Base-by-base conservation (phyloP, 2,888 invertebrate genomes). In the Tupiocoris notatus region DNA sequence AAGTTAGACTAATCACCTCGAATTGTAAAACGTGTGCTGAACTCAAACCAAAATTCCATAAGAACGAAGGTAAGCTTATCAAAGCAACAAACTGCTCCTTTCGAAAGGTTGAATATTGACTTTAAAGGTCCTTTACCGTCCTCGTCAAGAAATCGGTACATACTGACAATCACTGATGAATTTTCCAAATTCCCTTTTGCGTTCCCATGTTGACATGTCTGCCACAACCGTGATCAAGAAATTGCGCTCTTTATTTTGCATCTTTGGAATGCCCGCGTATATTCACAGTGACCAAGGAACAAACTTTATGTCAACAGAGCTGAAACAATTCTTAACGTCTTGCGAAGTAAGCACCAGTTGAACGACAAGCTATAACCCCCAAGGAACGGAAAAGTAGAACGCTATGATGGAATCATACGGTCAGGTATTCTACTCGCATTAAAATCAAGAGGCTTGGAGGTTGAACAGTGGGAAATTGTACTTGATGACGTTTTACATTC, bases 61-160 rank as follows among this genome's bases (percentile, higher is more conserved):
- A 74, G 71, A 57, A 67, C 18, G 20, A 16, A 3, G 64, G 73
- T 1, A 17, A 25, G 16, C 62, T 79, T n/a, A 78, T 80, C 0
- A 79, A 79, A 57, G 77, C 80, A n/a, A n/a, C n/a, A n/a, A 2
- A 80, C 78, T 1, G 22, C 73, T 22, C 79, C 79, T 9, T 80
- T 80, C 23, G 80, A 80, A 77, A n/a, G 79, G 20, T n/a, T n/a
- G n/a, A n/a, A n/a, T n/a, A n/a, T n/a, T n/a, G n/a, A n/a, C n/a
- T n/a, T n/a, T n/a, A n/a, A 23, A 80, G 0, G 79, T 54, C n/a
- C n/a, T n/a, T n/a, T 75, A 9, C 75, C 67, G 1, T 62, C 77
- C 6, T 17, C 56, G 7, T 63, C 63, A 1, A 56, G 57, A 57
- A 63, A 78, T 39, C 22, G 17, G 1, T 77, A 79, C 39, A 0